These are phyloP conservation scores for Zaprionus capensis DNA, from an alignment of 1,140 invertebrate genomes.

Conservation along the genomic window DNA sequence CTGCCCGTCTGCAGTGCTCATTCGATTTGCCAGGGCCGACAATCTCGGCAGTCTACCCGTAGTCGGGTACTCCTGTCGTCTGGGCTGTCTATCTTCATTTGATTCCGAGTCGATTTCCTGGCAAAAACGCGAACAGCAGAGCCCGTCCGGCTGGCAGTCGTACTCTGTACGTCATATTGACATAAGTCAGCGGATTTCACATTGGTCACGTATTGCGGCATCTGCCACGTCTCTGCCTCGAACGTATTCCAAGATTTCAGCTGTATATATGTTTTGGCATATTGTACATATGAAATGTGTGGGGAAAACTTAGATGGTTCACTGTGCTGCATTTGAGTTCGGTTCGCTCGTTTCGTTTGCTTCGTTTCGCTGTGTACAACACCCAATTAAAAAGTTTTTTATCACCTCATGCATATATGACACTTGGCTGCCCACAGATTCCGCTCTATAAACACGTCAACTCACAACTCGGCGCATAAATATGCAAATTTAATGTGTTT, in stretches of 20 bases:
- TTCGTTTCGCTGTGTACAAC: conserved; percentile 54
- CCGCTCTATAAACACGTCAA: conserved; percentile 68
- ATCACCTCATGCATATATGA: conserved; percentile 72
- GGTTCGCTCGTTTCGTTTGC: neutral
- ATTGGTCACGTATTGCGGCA: conserved; percentile 77
- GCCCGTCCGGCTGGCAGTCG: conserved; percentile 19
- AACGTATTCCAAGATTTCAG: conserved; percentile 16
- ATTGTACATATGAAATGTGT: conserved; percentile 36
- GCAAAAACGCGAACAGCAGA: conserved; percentile 62
- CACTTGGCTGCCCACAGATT: conserved; percentile 54
- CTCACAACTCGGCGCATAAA: conserved; percentile 67
- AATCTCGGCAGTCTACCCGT: conserved; percentile 7
- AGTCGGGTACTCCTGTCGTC: conserved; percentile 39
- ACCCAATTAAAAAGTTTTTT: conserved; percentile 78
- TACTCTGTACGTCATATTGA: conserved; percentile 61
- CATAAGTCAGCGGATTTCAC: conserved; percentile 81
- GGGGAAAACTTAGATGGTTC: conserved; percentile 23
- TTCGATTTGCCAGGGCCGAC: conserved; percentile 56
- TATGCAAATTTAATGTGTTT: conserved; percentile 77
- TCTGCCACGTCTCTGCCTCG: conserved; percentile 58
- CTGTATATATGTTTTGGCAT: conserved; percentile 52
- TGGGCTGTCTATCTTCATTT: conserved; percentile 78
- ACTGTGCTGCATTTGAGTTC: neutral
- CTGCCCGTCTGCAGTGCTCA: conserved; percentile 50
- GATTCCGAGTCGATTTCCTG: conserved; percentile 73